phyloP scores from a whole-genome alignment of 2,113 vertebrate genomes.

The Phycodurus eques region DNA sequence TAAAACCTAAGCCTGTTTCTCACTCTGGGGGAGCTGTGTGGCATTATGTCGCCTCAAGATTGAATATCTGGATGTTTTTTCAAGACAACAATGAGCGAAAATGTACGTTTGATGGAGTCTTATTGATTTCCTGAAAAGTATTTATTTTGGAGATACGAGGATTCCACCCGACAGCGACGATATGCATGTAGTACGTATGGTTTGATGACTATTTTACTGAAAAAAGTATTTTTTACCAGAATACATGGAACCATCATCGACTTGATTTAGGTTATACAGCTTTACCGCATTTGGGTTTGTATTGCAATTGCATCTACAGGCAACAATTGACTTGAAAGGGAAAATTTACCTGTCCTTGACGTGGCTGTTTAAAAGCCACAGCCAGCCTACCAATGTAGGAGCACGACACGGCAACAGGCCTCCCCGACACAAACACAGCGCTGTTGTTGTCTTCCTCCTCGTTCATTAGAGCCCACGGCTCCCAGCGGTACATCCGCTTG shows the following conservation, averaged over 20 bases:
- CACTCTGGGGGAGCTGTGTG: too few species aligned
- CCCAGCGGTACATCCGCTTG: slow-evolving; percentile 82
- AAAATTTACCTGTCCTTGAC: slow-evolving; percentile 61
- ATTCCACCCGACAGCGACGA: not conserved
- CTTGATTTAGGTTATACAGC: not conserved
- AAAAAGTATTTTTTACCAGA: slow-evolving; percentile 4
- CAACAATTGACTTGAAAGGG: not conserved
- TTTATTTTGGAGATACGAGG: not conserved
- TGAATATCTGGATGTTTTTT: too few species aligned
- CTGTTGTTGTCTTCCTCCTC: slow-evolving; percentile 93
- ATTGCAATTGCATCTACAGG: slow-evolving; percentile 1
- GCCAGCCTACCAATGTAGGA: slow-evolving; percentile 95
- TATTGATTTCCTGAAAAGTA: too few species aligned
- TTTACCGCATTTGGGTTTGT: slow-evolving; percentile 24
- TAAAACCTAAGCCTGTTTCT: too few species aligned
- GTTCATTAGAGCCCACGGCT: slow-evolving; percentile 91
- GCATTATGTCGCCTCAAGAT: too few species aligned
- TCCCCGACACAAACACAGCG: slow-evolving; percentile 84
- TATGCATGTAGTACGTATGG: not conserved
- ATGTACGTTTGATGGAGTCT: too few species aligned
- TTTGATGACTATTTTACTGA: not conserved
- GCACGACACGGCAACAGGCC: slow-evolving; percentile 95
- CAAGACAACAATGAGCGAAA: too few species aligned
- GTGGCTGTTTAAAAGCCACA: slow-evolving; percentile 88
- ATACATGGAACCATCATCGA: not conserved